These are phyloP conservation scores for Brachionus plicatilis DNA, from an alignment of 1,140 invertebrate species.

Conservation along the genomic window DNA sequence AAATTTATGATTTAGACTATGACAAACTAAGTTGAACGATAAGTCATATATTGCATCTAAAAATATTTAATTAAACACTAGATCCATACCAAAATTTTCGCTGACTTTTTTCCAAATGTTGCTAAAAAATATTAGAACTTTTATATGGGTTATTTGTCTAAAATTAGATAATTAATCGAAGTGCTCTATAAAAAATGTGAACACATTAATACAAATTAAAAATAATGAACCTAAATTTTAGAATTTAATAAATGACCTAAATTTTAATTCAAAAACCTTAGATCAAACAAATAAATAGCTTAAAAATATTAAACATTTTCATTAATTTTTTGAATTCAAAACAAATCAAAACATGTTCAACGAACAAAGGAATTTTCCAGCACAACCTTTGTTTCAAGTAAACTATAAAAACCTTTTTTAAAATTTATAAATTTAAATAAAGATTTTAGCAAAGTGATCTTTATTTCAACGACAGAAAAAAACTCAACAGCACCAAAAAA, in stretches of 20 bases:
- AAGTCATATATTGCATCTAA: neutral
- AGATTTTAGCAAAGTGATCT: neutral
- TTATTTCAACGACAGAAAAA: neutral
- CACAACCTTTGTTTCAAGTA: neutral
- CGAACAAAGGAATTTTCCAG: neutral
- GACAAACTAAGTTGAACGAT: no score
- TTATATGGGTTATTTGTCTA: neutral
- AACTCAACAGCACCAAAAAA: neutral
- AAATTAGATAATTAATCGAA: neutral
- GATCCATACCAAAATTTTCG: neutral
- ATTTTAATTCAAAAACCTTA: neutral
- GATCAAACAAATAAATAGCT: neutral
- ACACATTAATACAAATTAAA: neutral
- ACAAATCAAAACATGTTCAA: neutral
- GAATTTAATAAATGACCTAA: neutral
- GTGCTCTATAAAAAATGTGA: neutral
- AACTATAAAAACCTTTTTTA: neutral
- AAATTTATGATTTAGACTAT: no score
- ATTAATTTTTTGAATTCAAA: neutral
- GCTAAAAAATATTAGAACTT: neutral
- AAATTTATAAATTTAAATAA: neutral
- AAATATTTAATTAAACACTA: neutral
- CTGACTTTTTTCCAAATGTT: neutral
- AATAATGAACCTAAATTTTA: neutral
- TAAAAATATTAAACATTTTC: neutral